phyloP scores from a whole-genome alignment of 2,797 vertebrate genomes.

The Myiotriccus ornatus region DNA sequence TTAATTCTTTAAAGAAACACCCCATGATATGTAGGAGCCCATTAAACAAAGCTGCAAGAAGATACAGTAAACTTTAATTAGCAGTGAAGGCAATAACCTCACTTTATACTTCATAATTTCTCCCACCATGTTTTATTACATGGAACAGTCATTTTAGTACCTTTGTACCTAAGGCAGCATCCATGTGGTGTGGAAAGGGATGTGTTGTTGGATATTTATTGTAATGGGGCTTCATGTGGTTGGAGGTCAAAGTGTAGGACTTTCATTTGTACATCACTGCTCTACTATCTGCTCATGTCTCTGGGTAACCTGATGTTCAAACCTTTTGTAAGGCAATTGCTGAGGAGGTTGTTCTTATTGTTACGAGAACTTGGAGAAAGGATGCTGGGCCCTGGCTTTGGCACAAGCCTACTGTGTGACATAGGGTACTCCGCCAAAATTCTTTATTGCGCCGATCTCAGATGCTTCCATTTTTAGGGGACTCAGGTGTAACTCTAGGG shows the following conservation, averaged over 20 bases:
- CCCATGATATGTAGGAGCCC: conserved; percentile 62
- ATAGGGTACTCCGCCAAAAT: conserved; percentile 48
- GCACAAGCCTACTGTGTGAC: conserved; percentile 54
- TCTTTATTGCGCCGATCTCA: conserved; percentile 18
- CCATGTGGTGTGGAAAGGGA: conserved; percentile 64
- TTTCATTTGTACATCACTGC: conserved; percentile 71
- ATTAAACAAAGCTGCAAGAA: conserved; percentile 71
- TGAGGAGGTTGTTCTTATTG: conserved; percentile 70
- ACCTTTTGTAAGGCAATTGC: conserved; percentile 70
- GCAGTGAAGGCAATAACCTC: conserved; percentile 70
- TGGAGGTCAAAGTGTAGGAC: conserved; percentile 71
- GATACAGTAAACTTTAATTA: conserved; percentile 73
- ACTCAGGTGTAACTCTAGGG: not conserved
- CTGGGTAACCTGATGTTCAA: conserved; percentile 70
- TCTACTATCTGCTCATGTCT: conserved; percentile 65
- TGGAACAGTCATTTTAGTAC: conserved; percentile 70
- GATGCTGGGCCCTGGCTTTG: conserved; percentile 56
- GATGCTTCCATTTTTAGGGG: conserved; percentile 2
- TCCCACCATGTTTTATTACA: conserved; percentile 68
- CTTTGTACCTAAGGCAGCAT: conserved; percentile 71
- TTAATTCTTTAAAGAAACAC: conserved; percentile 70
- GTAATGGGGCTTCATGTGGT: conserved; percentile 71
- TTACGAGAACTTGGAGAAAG: conserved; percentile 61
- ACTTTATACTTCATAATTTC: conserved; percentile 70
- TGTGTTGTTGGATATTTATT: conserved; percentile 71